Evolutionary conservation across 2,113 vertebrate genomes (phyloP).

Genomic region (Sceloporus tristichus): DNA sequence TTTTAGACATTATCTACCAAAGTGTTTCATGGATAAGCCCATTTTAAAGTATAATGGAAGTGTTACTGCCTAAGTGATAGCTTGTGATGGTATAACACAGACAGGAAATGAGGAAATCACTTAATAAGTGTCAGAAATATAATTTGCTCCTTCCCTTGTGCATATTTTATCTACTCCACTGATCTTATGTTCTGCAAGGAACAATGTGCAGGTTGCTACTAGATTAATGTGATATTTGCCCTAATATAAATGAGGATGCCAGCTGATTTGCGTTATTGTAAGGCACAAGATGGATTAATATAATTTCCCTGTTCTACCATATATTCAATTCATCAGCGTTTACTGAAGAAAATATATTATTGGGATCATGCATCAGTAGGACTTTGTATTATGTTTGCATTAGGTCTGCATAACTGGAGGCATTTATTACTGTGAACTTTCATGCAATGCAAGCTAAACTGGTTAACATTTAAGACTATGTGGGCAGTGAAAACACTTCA

Average conservation of each 20-base stretch:
- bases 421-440: constrained; percentile 34
- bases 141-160: constrained; percentile 57
- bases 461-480: constrained; percentile 1
- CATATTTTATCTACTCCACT: constrained; percentile 56
- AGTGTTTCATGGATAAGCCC: constrained; percentile 26
- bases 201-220: constrained; percentile 52
- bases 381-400: constrained; percentile 46
- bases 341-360: constrained; percentile 62
- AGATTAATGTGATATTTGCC: constrained; percentile 65
- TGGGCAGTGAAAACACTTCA: not conserved
- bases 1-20: constrained; percentile 26
- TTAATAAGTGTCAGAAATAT: constrained; percentile 66
- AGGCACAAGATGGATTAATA: constrained; percentile 73
- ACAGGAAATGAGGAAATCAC: constrained; percentile 58
- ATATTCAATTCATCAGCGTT: constrained; percentile 69
- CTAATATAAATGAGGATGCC: constrained; percentile 65
- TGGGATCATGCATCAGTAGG: constrained; percentile 35
- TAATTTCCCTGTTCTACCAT: constrained; percentile 68
- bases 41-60: constrained; percentile 64
- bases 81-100: constrained; percentile 38
- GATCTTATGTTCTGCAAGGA: constrained; percentile 42
- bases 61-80: constrained; percentile 45
- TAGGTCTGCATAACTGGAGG: constrained; percentile 36
- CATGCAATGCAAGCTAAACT: not conserved
- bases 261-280: constrained; percentile 63